phyloP scores from a whole-genome alignment of 1,140 invertebrate species.

The Drusus annulatus region DNA sequence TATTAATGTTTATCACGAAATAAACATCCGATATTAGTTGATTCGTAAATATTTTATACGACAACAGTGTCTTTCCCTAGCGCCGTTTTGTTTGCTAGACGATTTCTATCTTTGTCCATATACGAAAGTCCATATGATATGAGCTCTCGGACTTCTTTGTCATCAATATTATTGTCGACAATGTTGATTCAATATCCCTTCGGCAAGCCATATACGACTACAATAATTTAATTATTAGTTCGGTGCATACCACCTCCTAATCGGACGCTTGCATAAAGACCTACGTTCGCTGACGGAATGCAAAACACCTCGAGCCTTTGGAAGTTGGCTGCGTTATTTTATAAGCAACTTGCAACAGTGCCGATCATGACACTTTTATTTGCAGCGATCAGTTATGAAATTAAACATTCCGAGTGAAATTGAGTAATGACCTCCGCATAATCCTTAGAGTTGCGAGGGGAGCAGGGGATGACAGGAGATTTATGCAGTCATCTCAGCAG shows the following conservation, averaged over 20 bases:
- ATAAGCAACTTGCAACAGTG: not conserved
- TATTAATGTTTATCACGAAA: too few species aligned
- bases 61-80: too few species aligned
- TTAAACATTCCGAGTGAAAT: too few species aligned
- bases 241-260: not conserved
- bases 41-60: too few species aligned
- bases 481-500: not conserved
- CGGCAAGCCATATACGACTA: not conserved
- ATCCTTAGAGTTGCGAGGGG: not conserved
- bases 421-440: not conserved
- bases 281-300: not conserved
- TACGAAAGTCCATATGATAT: not conserved
- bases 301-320: not conserved
- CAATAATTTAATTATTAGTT: not conserved
- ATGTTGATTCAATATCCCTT: not conserved
- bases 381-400: too few species aligned
- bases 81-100: too few species aligned
- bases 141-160: not conserved
- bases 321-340: not conserved
- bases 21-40: too few species aligned
- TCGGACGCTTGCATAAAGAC: not conserved
- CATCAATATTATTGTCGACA: not conserved
- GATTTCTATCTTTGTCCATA: not conserved
- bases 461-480: not conserved
- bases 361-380: not conserved